Percentiles rank a stretch among this genome's conserved stretches.
phyloP scores from a whole-genome alignment of 1,140 invertebrate species.

The Stenopsyche tienmushanensis region DNA sequence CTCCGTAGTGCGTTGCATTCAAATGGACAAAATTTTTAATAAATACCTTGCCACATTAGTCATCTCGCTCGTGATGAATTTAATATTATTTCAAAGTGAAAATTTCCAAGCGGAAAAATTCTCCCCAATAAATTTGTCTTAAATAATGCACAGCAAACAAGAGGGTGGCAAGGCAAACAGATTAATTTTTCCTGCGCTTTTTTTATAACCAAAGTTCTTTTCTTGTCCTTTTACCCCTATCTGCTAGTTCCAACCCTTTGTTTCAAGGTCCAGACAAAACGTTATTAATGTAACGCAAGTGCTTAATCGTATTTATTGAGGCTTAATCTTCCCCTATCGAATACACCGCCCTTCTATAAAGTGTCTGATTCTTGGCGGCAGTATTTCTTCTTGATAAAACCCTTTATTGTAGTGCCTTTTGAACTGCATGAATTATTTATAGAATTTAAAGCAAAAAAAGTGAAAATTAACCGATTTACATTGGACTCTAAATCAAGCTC shows the following conservation, averaged over 20 bases:
- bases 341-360: neutral
- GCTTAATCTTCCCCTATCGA: conserved; percentile 35
- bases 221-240: conserved; percentile 23
- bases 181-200: conserved; percentile 38
- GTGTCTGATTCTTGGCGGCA: conserved; percentile 2
- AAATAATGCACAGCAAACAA: conserved; percentile 40
- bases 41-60: too few species aligned
- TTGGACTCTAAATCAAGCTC: too few species aligned
- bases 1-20: too few species aligned
- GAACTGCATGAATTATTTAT: too few species aligned
- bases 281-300: conserved; percentile 42
- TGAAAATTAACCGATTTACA: too few species aligned
- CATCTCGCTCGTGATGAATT: too few species aligned
- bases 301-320: conserved; percentile 42
- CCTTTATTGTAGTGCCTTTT: neutral
- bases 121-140: conserved; percentile 38
- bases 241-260: conserved; percentile 30
- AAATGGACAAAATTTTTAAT: too few species aligned
- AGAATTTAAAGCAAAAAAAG: too few species aligned
- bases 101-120: neutral
- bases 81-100: too few species aligned
- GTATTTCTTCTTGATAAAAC: neutral
- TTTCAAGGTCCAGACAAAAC: conserved; percentile 35
- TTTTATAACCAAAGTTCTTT: conserved; percentile 26
- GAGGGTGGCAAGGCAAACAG: conserved; percentile 33